Conservation (phyloP, 2,113 vertebrate genomes). For the Lota lota region DNA sequence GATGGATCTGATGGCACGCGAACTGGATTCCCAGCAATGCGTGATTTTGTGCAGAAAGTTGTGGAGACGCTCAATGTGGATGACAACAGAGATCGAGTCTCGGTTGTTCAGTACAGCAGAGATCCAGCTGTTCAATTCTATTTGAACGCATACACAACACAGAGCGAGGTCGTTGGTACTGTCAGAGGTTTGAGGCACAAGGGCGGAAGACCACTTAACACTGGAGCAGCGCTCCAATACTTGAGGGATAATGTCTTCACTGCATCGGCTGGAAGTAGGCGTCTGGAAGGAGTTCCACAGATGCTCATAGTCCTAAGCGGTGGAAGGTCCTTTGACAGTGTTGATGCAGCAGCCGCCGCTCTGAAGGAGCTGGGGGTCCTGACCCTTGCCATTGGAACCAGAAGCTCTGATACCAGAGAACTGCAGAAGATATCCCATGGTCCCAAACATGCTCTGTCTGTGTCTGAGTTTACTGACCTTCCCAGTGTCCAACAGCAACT, state of each 20-base stretch:
- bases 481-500: conserved; percentile 25
- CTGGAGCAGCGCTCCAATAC: conserved; percentile 50
- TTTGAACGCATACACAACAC: conserved; percentile 26
- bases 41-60: conserved; percentile 70
- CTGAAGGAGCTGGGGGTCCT: conserved; percentile 24
- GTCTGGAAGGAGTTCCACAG: conserved; percentile 33
- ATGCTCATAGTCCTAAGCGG: conserved; percentile 29
- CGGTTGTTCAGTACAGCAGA: conserved; percentile 37
- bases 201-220: conserved; percentile 52
- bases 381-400: conserved; percentile 20
- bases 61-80: conserved; percentile 33
- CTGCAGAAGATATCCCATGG: conserved; percentile 20
- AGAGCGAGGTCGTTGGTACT: conserved; percentile 8
- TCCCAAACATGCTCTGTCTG: conserved; percentile 18
- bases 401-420: conserved; percentile 47
- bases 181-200: conserved; percentile 37
- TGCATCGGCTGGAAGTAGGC: conserved; percentile 28
- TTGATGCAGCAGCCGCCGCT: conserved; percentile 18
- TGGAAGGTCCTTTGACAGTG: conserved; percentile 25
- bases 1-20: conserved; percentile 38
- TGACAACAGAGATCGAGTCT: conserved; percentile 24
- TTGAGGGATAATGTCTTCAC: conserved; percentile 33
- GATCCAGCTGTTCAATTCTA: conserved; percentile 25
- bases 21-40: conserved; percentile 67
- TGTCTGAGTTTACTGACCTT: conserved; percentile 23